Evolutionary conservation across 2,888 invertebrate genomes (phyloP).

Genomic region (Leptinotarsa haldemani): DNA sequence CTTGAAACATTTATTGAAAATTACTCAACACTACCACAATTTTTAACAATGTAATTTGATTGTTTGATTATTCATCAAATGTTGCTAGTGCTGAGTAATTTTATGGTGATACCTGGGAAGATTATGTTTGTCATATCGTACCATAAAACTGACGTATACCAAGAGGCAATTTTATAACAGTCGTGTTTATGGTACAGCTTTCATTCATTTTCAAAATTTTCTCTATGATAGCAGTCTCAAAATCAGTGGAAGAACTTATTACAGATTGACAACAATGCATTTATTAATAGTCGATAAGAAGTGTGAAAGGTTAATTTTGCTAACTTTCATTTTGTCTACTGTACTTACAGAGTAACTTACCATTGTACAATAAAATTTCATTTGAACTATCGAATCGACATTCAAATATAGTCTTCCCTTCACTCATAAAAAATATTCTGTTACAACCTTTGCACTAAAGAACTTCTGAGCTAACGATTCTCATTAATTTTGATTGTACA

Average conservation of each 20-base stretch:
- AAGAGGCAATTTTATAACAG: too few relatives aligned
- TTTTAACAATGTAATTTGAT: not conserved
- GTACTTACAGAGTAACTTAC: too few relatives aligned
- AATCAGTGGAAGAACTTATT: too few relatives aligned
- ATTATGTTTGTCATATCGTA: not conserved
- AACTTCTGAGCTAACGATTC: conserved; percentile 19
- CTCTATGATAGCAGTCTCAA: too few relatives aligned
- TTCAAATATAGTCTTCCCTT: conserved; percentile 11
- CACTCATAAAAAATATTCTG: not conserved
- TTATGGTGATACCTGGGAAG: conserved; percentile 1
- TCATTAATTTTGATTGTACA: conserved; percentile 19
- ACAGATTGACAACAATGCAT: too few relatives aligned
- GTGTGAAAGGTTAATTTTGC: too few relatives aligned
- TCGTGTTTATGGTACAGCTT: too few relatives aligned
- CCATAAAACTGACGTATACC: too few relatives aligned
- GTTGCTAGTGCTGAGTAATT: not conserved
- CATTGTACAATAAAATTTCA: too few relatives aligned
- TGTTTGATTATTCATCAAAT: not conserved
- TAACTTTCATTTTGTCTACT: too few relatives aligned
- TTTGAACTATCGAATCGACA: not conserved
- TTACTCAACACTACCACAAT: not conserved
- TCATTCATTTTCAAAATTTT: too few relatives aligned
- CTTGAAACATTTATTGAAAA: not conserved
- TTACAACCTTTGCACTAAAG: conserved; percentile 17
- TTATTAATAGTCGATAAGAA: too few relatives aligned